phyloP scores from a whole-genome alignment of 1,140 invertebrate species.

The Copidosoma floridanum region DNA sequence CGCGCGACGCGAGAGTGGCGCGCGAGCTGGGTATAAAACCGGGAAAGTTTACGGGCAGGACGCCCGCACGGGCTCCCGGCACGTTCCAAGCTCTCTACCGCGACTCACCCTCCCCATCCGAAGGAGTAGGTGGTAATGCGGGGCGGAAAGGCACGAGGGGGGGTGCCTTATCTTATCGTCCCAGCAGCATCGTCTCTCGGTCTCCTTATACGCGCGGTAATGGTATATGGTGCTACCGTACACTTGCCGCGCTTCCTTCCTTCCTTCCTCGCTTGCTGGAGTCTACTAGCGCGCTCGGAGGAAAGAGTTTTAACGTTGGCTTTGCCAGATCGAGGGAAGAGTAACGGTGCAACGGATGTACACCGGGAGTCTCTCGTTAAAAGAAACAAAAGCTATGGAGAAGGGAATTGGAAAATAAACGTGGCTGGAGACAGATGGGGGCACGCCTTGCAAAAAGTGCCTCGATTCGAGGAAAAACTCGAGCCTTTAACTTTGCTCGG shows the following conservation, averaged over 20 bases:
- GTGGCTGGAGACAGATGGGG: no score
- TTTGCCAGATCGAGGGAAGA: background rate
- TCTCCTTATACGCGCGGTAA: background rate
- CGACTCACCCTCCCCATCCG: constrained; percentile 32
- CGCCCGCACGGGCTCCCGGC: background rate
- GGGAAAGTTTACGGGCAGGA: constrained; percentile 23
- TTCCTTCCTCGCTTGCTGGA: background rate
- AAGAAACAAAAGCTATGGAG: no score
- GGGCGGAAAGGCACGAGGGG: constrained; percentile 30
- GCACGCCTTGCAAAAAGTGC: no score
- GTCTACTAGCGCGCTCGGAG: no score
- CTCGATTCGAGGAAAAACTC: no score
- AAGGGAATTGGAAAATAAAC: no score
- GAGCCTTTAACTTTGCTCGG: no score
- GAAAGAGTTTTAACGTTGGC: background rate
- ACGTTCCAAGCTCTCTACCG: background rate
- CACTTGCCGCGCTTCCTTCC: background rate
- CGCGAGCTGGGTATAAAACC: constrained; percentile 24
- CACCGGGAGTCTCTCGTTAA: no score
- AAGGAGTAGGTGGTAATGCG: constrained; percentile 39
- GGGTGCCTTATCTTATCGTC: constrained; percentile 38
- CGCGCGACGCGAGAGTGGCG: constrained; percentile 15
- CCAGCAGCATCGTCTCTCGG: constrained; percentile 5
- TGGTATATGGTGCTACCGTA: no score
- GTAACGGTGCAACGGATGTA: no score